Evolutionary conservation across 2,797 vertebrate species (phyloP), one percentile per base, ranked within the genome.

Genomic region (Dallia pectoralis): DNA sequence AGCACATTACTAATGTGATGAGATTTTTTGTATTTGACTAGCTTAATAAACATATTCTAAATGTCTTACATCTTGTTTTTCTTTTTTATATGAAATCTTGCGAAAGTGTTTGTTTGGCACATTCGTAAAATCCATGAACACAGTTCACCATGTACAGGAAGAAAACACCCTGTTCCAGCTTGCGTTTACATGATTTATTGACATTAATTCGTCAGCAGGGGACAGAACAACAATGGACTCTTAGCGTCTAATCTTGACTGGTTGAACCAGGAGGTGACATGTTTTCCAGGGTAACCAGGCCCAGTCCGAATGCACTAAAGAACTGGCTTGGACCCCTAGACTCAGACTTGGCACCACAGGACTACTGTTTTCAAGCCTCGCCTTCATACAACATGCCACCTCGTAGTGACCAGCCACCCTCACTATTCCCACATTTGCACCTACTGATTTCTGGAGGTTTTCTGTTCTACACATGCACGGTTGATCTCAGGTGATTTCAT

Each of bases 241-340:
- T 0, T 11, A 9, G 76, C 85, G 79, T 69, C 79, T 77, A 81
- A 64, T 70, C 72, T 65, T 74, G 80, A 22, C n/a, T 59, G 22
- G 53, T 12, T 25, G 22, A 25, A 59, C 53, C 53, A 25, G 89
- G 86, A 90, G 79, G 66, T 71, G 81, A 76, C 89, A 71, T 94
- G 93, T 75, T 89, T 89, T 22, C 18, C 85, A 80, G 74, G 77
- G 85, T 59, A 72, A 12, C 22, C 86, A 74, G 77, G 84, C 82
- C 27, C 91, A 89, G 93, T 93, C 87, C 89, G 95, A 98, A 99
- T 98, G 97, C 97, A 98, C 96, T 92, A 72, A 95, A 96, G 89
- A 91, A 88, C 94, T 84, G 84, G 33, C 85, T 89, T 51, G 77
- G 91, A 91, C 93, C 40, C 32, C 32, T 19, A 12, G 65, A 36